A percentile compares a stretch with the other conserved stretches of the same genome.
Conservation (phyloP, 2,797 vertebrate species). For the Aeoliscus strigatus region DNA sequence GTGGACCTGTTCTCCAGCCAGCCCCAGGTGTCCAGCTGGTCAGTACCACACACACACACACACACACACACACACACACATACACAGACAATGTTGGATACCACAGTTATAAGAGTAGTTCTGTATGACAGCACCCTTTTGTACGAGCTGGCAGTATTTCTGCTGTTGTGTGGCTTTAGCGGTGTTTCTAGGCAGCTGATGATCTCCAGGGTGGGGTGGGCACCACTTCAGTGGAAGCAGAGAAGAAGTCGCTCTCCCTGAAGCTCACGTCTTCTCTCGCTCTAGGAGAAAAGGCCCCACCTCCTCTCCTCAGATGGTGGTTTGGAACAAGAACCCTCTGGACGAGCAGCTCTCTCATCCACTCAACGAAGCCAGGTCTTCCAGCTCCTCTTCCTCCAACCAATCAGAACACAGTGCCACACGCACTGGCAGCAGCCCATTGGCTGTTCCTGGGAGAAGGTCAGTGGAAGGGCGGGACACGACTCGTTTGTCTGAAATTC, state of each 20-base stretch:
- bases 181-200: no score
- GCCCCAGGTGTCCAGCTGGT: slow-evolving; percentile 71
- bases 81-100: no score
- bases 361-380: slow-evolving; percentile 80
- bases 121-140: no score
- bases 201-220: no score
- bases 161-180: no score
- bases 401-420: slow-evolving; percentile 84
- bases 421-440: slow-evolving; percentile 88
- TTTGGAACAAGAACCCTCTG: slow-evolving; percentile 79
- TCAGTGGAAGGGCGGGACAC: no score
- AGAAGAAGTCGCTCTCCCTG: no score
- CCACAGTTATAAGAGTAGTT: no score
- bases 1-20: slow-evolving; percentile 80
- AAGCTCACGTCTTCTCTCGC: background rate
- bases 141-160: no score
- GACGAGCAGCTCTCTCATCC: slow-evolving; percentile 80
- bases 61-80: no score
- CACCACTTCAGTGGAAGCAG: no score
- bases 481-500: no score
- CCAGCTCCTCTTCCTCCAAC: slow-evolving; percentile 92
- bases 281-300: slow-evolving; percentile 84
- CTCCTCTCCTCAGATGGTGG: slow-evolving; percentile 82
- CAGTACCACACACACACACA: slow-evolving; percentile 54
- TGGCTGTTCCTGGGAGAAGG: slow-evolving; percentile 84